Percentiles rank a stretch among this genome's conserved stretches.
Evolutionary conservation across 2,888 invertebrate genomes (phyloP).

Genomic region (Sinopyrophorus schimmeli): DNA sequence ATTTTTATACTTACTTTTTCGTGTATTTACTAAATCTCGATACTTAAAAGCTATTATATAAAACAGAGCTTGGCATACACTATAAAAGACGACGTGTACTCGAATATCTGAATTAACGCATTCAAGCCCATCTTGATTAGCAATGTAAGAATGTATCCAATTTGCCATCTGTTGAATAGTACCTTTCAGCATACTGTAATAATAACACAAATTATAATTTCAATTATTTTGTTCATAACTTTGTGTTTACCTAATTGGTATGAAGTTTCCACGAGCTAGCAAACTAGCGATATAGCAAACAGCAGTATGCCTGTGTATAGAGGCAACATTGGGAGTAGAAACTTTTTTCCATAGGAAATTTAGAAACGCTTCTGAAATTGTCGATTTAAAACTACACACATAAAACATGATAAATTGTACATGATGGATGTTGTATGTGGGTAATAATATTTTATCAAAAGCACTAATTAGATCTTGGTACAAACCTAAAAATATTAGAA

Average conservation of each 20-base stretch:
- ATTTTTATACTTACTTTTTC: constrained; percentile 67
- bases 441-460: constrained; percentile 81
- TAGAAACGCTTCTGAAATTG: constrained; percentile 66
- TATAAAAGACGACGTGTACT: constrained; percentile 87
- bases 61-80: constrained; percentile 90
- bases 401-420: constrained; percentile 79
- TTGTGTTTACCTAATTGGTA: constrained; percentile 66
- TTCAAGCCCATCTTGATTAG: constrained; percentile 63
- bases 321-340: constrained; percentile 65
- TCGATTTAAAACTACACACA: constrained; percentile 67
- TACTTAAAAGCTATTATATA: constrained; percentile 90
- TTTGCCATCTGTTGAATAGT: constrained; percentile 71
- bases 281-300: constrained; percentile 78
- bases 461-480: constrained; percentile 66
- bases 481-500: constrained; percentile 46
- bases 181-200: constrained; percentile 65
- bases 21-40: constrained; percentile 75
- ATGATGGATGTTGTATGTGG: constrained; percentile 81
- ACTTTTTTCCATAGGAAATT: constrained; percentile 75
- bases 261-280: constrained; percentile 68
- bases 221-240: constrained; percentile 42
- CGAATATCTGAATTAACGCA: constrained; percentile 63
- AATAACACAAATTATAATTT: constrained; percentile 8
- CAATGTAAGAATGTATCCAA: constrained; percentile 86
- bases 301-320: constrained; percentile 68